These are phyloP conservation scores for Phrynosoma platyrhinos DNA, from an alignment of 2,113 vertebrate species.

Conservation along the genomic window DNA sequence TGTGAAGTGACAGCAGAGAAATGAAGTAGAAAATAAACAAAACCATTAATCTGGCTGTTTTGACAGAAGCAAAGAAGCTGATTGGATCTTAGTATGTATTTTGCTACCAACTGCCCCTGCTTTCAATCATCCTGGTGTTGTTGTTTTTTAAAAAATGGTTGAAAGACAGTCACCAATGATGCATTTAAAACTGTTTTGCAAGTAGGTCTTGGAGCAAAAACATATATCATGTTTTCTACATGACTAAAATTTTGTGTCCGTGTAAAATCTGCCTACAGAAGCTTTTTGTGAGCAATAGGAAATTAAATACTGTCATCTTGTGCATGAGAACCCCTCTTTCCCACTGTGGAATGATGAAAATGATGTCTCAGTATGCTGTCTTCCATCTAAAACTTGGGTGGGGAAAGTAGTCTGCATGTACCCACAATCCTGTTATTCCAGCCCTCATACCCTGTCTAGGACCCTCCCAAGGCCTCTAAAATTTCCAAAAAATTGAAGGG, in stretches of 20 bases:
- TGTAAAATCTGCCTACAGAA: background rate
- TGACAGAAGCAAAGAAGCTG: slow-evolving; percentile 6
- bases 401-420: too few species aligned
- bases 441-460: too few species aligned
- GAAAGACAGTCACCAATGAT: background rate
- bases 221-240: background rate
- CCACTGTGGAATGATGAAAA: background rate
- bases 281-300: background rate
- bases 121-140: background rate
- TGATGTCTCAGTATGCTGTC: background rate
- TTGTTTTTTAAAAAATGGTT: background rate
- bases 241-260: background rate
- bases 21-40: slow-evolving; percentile 7
- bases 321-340: background rate
- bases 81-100: background rate
- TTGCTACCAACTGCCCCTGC: background rate
- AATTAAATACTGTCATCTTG: background rate
- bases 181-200: background rate
- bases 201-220: background rate
- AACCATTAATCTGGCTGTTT: slow-evolving; percentile 15
- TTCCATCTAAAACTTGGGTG: background rate
- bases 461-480: too few species aligned
- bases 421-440: too few species aligned
- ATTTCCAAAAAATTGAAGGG: too few species aligned
- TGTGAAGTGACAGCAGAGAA: slow-evolving; percentile 5